Evolutionary conservation across 2,888 invertebrate genomes (phyloP).

Genomic region (Macrostomum cliftonense): DNA sequence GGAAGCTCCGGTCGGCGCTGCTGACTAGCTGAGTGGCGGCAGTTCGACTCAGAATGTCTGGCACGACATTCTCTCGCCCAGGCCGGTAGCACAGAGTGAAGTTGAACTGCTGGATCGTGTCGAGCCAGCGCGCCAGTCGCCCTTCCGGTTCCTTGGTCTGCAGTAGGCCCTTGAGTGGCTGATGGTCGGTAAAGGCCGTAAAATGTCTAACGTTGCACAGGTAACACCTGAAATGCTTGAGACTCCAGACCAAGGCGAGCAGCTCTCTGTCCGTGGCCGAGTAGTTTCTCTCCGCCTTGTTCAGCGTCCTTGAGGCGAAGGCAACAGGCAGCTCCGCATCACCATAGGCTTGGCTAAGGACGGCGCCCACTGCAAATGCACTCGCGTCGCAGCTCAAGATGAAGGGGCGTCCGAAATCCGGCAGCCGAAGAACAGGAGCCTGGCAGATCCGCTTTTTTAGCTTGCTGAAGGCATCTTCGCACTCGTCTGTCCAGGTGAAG

Average conservation of each 20-base stretch:
- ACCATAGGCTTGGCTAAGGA: too few species aligned
- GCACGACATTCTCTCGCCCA: too few species aligned
- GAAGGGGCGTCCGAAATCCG: constrained; percentile 3
- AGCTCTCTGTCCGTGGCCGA: constrained; percentile 13
- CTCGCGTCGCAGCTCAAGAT: too few species aligned
- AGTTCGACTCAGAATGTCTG: too few species aligned
- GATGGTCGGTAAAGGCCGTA: constrained; percentile 1
- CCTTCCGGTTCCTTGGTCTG: too few species aligned
- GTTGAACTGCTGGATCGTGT: too few species aligned
- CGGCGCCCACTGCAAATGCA: too few species aligned
- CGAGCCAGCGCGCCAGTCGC: too few species aligned
- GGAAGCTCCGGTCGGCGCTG: too few species aligned
- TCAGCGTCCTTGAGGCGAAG: constrained; percentile 20
- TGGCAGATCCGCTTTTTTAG: constrained; percentile 8
- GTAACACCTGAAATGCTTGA: constrained; percentile 11
- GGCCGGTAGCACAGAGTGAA: too few species aligned
- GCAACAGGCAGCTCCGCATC: background rate
- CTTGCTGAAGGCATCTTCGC: constrained; percentile 12
- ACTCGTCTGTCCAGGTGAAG: constrained; percentile 11
- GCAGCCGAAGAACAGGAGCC: constrained; percentile 13
- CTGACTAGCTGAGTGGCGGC: too few species aligned
- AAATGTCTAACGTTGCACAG: constrained; percentile 3
- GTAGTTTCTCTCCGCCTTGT: constrained; percentile 9
- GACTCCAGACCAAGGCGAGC: constrained; percentile 11
- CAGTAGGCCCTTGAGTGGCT: background rate